phyloP scores from a whole-genome alignment of 2,113 vertebrate species.

The Cebidichthys violaceus region DNA sequence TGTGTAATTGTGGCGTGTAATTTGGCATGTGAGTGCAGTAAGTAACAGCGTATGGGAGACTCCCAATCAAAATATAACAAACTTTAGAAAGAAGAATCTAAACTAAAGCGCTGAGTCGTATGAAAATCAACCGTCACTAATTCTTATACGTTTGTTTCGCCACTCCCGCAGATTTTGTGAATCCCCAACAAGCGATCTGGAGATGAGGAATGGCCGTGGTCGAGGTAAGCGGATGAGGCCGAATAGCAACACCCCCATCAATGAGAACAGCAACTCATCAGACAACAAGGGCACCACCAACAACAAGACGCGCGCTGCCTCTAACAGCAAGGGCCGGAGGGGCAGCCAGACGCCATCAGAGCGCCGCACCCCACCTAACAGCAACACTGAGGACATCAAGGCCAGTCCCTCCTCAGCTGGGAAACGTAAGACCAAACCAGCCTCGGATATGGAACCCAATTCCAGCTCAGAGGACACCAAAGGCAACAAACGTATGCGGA shows the following conservation, averaged over 20 bases:
- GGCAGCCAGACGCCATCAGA: conserved; percentile 97
- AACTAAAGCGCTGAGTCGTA: not conserved
- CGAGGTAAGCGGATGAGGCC: conserved; percentile 96
- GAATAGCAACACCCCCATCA: conserved; percentile 94
- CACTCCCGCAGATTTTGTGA: conserved; percentile 92
- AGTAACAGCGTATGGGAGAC: not conserved
- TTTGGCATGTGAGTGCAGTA: not conserved
- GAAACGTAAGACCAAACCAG: conserved; percentile 95
- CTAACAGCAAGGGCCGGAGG: conserved; percentile 95
- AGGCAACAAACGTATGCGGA: conserved; percentile 97
- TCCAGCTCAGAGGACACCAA: conserved; percentile 99
- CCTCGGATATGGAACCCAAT: conserved; percentile 98
- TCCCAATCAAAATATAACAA: conserved; percentile 22
- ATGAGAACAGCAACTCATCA: conserved; percentile 88
- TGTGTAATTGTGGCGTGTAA: not conserved
- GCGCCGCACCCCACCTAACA: conserved; percentile 90
- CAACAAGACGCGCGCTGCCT: conserved; percentile 94
- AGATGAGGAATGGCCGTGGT: conserved; percentile 97
- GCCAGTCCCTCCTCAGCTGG: conserved; percentile 94
- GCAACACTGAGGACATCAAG: conserved; percentile 92
- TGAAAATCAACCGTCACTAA: conserved; percentile 5
- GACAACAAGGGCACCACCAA: conserved; percentile 93
- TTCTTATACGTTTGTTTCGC: conserved; percentile 18
- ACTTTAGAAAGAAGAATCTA: not conserved
- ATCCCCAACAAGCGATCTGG: conserved; percentile 97